These are phyloP conservation scores for Xylota segnis DNA, from an alignment of 2,888 invertebrate species.

Conservation along the genomic window DNA sequence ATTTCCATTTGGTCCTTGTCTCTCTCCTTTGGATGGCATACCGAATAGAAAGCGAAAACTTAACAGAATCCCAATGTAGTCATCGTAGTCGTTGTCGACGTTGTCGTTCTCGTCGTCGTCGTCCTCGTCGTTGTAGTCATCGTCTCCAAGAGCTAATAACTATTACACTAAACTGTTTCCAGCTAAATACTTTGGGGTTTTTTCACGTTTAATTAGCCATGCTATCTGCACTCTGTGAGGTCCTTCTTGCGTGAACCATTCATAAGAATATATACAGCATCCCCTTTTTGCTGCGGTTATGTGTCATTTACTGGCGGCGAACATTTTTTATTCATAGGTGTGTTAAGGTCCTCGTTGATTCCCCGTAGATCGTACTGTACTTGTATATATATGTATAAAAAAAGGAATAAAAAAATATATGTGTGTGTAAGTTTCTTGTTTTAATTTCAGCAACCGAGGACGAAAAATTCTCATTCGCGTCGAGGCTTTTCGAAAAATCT, in stretches of 20 bases:
- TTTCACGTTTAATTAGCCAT: constrained; percentile 73
- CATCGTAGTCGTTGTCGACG: neutral
- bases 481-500: constrained; percentile 1
- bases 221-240: constrained; percentile 59
- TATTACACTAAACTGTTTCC: constrained; percentile 66
- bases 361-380: constrained; percentile 9
- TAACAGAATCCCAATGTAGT: constrained; percentile 28
- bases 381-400: too few species aligned
- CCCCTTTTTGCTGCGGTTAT: constrained; percentile 39
- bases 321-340: constrained; percentile 70
- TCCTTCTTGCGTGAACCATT: constrained; percentile 69
- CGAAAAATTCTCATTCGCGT: constrained; percentile 37
- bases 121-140: constrained; percentile 7
- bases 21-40: constrained; percentile 34
- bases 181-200: constrained; percentile 68
- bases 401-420: constrained; percentile 21
- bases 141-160: constrained; percentile 43
- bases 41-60: constrained; percentile 30
- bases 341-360: constrained; percentile 51
- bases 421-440: constrained; percentile 30
- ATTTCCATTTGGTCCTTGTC: constrained; percentile 52
- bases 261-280: constrained; percentile 26
- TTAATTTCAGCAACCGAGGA: constrained; percentile 47
- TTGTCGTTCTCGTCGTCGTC: neutral
- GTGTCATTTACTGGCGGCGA: constrained; percentile 63